These are phyloP conservation scores for Eledona agricola DNA, from an alignment of 2,888 invertebrate genomes.

Conservation along the genomic window DNA sequence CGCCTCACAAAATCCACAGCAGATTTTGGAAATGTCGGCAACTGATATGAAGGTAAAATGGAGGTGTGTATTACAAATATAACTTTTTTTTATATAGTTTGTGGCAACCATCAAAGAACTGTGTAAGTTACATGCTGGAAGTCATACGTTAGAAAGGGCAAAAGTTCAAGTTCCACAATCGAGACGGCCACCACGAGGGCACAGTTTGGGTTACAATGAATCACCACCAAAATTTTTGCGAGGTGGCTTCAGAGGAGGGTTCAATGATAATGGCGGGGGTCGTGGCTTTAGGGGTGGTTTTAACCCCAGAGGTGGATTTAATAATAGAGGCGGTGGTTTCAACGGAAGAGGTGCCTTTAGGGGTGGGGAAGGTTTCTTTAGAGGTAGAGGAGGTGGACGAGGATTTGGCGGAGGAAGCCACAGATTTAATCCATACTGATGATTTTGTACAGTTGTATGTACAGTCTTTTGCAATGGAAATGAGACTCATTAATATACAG, in stretches of 20 bases:
- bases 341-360: slow-evolving; percentile 45
- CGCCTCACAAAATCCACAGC: slow-evolving; percentile 82
- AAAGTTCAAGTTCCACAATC: slow-evolving; percentile 65
- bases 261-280: slow-evolving; percentile 40
- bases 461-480: too few species aligned
- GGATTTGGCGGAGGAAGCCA: slow-evolving; percentile 33
- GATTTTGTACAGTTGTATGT: too few species aligned
- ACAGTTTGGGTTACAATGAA: slow-evolving; percentile 55
- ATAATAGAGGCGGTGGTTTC: slow-evolving; percentile 49
- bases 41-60: slow-evolving; percentile 69
- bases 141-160: slow-evolving; percentile 71
- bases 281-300: slow-evolving; percentile 39
- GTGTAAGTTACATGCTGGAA: slow-evolving; percentile 81
- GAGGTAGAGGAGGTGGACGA: slow-evolving; percentile 39
- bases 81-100: slow-evolving; percentile 62
- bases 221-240: slow-evolving; percentile 62
- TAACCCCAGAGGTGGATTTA: slow-evolving; percentile 39
- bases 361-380: slow-evolving; percentile 30
- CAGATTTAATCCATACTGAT: too few species aligned
- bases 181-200: slow-evolving; percentile 65
- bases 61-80: slow-evolving; percentile 1
- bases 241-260: slow-evolving; percentile 46
- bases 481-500: too few species aligned
- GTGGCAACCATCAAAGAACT: slow-evolving; percentile 77
- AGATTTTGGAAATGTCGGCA: slow-evolving; percentile 72